Conservation (phyloP, 2,888 invertebrate species). For the Caenorhabditis drosophilae region DNA sequence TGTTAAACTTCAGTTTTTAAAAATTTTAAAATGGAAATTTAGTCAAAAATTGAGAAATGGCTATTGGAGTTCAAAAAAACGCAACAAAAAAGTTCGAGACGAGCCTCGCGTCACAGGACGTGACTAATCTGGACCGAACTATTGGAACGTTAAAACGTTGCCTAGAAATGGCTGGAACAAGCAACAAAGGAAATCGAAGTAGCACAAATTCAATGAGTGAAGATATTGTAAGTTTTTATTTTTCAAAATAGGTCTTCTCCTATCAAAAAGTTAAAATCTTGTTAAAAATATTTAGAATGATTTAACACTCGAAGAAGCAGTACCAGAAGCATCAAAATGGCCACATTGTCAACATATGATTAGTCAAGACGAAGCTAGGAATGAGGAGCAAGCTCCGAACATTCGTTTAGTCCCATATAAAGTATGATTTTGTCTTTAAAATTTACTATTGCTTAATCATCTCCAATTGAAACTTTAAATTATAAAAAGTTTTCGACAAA, state of each 20-base stretch:
- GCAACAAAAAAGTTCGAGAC: not conserved
- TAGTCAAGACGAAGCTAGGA: slow-evolving; percentile 40
- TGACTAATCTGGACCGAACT: slow-evolving; percentile 17
- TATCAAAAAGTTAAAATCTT: slow-evolving; percentile 1
- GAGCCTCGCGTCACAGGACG: not conserved
- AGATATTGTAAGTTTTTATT: slow-evolving; percentile 12
- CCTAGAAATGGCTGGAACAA: slow-evolving; percentile 20
- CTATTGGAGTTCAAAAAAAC: slow-evolving; percentile 32
- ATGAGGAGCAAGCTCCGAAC: slow-evolving; percentile 25
- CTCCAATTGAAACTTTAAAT: too few relatives aligned
- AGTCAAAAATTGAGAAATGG: slow-evolving; percentile 24
- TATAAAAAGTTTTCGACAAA: not conserved
- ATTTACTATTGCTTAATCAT: too few relatives aligned
- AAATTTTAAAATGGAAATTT: not conserved
- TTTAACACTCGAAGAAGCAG: slow-evolving; percentile 25
- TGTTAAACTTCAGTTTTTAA: not conserved
- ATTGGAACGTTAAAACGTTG: slow-evolving; percentile 29
- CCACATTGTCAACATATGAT: slow-evolving; percentile 51
- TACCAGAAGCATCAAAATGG: slow-evolving; percentile 52
- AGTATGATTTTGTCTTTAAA: too few relatives aligned
- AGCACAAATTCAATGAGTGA: slow-evolving; percentile 25
- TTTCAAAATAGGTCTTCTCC: not conserved
- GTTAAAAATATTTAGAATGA: slow-evolving; percentile 9
- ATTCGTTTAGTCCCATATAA: slow-evolving; percentile 35
- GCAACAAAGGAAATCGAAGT: slow-evolving; percentile 16